Evolutionary conservation across 2,113 vertebrate species (phyloP), one percentile per base, ranked within the genome.

Genomic region (Pyrgilauda ruficollis): DNA sequence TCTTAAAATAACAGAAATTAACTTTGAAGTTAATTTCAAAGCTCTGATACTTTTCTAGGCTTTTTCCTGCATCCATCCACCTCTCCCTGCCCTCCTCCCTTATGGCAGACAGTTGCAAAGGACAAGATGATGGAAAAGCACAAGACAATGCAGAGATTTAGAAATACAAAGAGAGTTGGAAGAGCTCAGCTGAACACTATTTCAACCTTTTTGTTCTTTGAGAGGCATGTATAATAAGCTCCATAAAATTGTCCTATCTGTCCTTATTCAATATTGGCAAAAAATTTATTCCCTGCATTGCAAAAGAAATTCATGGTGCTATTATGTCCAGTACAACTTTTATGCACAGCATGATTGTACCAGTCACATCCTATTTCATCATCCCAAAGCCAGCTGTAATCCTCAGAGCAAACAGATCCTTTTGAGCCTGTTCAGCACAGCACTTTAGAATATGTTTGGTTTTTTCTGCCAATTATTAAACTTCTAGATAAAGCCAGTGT

Each of bases 111-210:
- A 79, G 62, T 82, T 63, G 84, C 67, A 91, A 89, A 90, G 52
- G 68, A 85, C 41, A 55, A 95, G 95, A 93, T 94, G 89, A 95
- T 72, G 53, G 87, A 84, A 95, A 95, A 96, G 26, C 89, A 94
- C 81, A 97, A 91, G 73, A 84, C 30, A 84, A 75, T 35, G 69
- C 6, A 78, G 56, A 83, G 52, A 94, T 68, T n/a, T 74, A 26
- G 58, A 91, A 96, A 84, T 35, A 55, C 12, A 84, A 59, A 44
- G 46, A 76, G 33, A 78, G 41, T 11, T 52, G 50, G 10, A 61
- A 94, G 61, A 58, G 24, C 82, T 72, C 85, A 90, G 73, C 31
- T 87, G 70, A 86, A 55, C 59, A 30, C 52, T 62, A 56, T 88
- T 93, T 80, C 44, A 90, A 30, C 15, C 43, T 83, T 96, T 90